These are phyloP conservation scores for Doryteuthis pealeii DNA, from an alignment of 1,140 invertebrate genomes.

Conservation along the genomic window DNA sequence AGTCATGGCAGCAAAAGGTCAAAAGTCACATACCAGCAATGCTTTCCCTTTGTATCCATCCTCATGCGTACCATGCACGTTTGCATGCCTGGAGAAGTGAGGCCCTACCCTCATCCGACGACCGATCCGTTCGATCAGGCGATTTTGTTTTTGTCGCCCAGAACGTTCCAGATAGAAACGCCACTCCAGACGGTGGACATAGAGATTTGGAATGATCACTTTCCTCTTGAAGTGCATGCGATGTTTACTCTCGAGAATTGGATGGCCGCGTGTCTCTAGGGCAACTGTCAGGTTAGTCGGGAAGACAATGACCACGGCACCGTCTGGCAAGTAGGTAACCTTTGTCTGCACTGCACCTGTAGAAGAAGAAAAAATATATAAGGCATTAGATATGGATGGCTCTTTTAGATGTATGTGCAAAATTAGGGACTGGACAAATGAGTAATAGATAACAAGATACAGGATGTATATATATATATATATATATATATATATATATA, in stretches of 20 bases:
- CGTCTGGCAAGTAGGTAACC: constrained; percentile 59
- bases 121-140: constrained; percentile 46
- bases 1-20: background rate
- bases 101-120: constrained; percentile 54
- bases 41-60: constrained; percentile 55
- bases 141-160: constrained; percentile 40
- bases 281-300: constrained; percentile 59
- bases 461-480: too few species aligned
- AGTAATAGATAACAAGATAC: too few species aligned
- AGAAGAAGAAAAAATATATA: constrained; percentile 23
- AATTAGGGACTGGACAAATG: too few species aligned
- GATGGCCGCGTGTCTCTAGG: constrained; percentile 74
- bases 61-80: constrained; percentile 52
- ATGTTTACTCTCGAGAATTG: constrained; percentile 73
- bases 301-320: constrained; percentile 59
- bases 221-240: constrained; percentile 87
- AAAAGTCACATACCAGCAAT: constrained; percentile 53
- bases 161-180: constrained; percentile 68
- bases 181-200: constrained; percentile 94
- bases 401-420: too few species aligned
- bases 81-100: constrained; percentile 41
- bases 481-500: too few species aligned
- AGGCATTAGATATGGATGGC: background rate
- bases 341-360: constrained; percentile 53
- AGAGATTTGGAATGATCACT: constrained; percentile 72